Conservation (phyloP, 2,113 vertebrate species). For the Platanista minor region DNA sequence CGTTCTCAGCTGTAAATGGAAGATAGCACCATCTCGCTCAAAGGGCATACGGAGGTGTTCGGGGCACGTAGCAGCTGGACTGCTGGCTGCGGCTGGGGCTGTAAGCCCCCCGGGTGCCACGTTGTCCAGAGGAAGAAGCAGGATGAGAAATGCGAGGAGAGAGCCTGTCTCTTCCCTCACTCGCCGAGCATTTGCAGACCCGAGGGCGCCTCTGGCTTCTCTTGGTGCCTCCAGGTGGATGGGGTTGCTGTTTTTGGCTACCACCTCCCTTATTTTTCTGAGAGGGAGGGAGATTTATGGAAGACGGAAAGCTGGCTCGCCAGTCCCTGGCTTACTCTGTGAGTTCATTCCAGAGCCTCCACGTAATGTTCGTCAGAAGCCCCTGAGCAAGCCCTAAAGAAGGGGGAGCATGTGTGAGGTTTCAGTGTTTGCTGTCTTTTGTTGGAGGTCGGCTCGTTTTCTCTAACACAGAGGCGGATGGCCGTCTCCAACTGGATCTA, state of each 20-base stretch:
- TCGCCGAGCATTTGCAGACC: not conserved
- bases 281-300: not conserved
- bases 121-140: no score
- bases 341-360: not conserved
- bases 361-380: not conserved
- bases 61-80: not conserved
- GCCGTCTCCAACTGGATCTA: not conserved
- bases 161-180: fast-evolving
- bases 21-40: not conserved
- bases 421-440: no score
- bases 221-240: not conserved
- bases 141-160: fast-evolving
- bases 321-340: not conserved
- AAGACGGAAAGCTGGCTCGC: not conserved
- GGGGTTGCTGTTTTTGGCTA: not conserved
- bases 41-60: not conserved
- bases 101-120: fast-evolving
- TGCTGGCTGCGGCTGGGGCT: not conserved
- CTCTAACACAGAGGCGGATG: not conserved
- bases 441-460: not conserved
- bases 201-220: not conserved
- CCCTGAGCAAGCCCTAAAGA: not conserved
- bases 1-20: not conserved
- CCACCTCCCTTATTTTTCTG: not conserved
- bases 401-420: not conserved